phyloP scores from a whole-genome alignment of 2,113 vertebrate species.

The Lagenorhynchus albirostris region DNA sequence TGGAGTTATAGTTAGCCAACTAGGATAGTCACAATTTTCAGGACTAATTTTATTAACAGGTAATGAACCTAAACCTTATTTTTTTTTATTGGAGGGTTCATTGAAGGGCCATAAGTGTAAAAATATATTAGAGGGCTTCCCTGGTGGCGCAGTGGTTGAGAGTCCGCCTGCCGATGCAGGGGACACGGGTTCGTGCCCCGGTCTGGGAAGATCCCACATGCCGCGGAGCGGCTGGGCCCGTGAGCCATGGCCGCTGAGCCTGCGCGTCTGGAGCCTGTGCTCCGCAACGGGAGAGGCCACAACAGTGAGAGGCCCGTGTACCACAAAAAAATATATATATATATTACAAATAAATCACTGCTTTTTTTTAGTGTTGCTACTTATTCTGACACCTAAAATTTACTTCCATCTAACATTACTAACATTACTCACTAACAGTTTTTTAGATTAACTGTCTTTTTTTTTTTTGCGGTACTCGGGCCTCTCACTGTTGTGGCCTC shows the following conservation, averaged over 20 bases:
- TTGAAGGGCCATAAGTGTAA: not conserved
- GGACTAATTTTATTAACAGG: not conserved
- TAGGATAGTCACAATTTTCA: constrained; percentile 23
- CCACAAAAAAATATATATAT: not conserved
- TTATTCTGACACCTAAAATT: not conserved
- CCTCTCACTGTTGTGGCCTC: too few species aligned
- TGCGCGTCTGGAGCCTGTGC: too few species aligned
- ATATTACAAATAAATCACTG: not conserved
- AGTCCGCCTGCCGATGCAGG: too few species aligned
- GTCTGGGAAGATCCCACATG: too few species aligned
- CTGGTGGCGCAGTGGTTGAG: too few species aligned
- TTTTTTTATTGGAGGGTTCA: not conserved
- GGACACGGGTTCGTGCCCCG: too few species aligned
- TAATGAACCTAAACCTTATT: not conserved
- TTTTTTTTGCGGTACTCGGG: not conserved
- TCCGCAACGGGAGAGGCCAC: too few species aligned
- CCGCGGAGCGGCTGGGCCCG: too few species aligned
- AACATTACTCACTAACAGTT: not conserved
- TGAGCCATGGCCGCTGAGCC: too few species aligned
- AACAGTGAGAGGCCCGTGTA: too few species aligned
- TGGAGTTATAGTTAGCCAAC: not conserved
- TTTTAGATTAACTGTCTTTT: not conserved
- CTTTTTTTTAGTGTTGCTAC: not conserved
- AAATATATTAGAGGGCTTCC: not conserved
- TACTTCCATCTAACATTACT: not conserved